phyloP scores from a whole-genome alignment of 1,140 invertebrate genomes.

The Reticulitermes speratus region DNA sequence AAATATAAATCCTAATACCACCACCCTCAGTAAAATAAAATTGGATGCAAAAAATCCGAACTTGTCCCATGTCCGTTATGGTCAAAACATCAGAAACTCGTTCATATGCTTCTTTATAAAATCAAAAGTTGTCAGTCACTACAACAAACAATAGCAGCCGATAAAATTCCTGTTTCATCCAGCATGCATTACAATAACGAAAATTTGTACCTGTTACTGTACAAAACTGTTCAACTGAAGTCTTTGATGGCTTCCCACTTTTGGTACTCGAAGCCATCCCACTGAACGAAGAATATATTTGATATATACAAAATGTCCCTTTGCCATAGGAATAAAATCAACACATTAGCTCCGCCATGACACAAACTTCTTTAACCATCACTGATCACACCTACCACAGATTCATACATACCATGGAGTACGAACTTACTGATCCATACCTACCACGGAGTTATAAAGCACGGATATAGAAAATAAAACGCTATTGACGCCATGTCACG shows the following conservation, averaged over 20 bases:
- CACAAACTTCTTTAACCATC: background rate
- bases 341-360: background rate
- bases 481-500: no score
- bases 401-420: no score
- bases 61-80: background rate
- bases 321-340: background rate
- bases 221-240: constrained; percentile 3
- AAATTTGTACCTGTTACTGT: background rate
- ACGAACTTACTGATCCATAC: no score
- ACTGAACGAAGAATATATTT: background rate
- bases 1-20: background rate
- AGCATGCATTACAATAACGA: background rate
- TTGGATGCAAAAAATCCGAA: background rate
- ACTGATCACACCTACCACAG: no score
- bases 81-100: background rate
- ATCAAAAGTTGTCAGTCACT: background rate
- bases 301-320: background rate
- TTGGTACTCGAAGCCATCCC: background rate
- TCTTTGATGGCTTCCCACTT: background rate
- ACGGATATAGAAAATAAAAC: no score
- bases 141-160: no score
- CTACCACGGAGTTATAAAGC: no score
- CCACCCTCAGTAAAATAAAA: background rate
- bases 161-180: background rate
- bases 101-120: background rate